Percentiles rank a stretch among this genome's conserved stretches.
phyloP scores from a whole-genome alignment of 2,888 invertebrate species.

The Euclidia mi region DNA sequence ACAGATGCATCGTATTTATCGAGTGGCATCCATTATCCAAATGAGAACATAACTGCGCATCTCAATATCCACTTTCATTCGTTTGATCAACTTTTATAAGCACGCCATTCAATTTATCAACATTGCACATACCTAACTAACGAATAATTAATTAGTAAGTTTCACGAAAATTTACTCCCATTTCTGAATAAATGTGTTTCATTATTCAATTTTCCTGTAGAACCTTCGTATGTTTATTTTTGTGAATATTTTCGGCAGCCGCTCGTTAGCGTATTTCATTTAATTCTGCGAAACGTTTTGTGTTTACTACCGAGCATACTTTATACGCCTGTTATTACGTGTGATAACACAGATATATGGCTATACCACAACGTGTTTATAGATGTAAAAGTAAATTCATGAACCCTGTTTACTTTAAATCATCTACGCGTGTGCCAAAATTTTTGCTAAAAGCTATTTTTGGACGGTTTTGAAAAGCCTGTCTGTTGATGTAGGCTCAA shows the following conservation, averaged over 20 bases:
- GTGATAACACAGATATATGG: too few relatives aligned
- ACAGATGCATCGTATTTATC: constrained; percentile 21
- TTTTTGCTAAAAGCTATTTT: too few relatives aligned
- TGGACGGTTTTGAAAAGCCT: too few relatives aligned
- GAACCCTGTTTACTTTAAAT: too few relatives aligned
- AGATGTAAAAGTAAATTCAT: too few relatives aligned
- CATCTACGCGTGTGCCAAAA: too few relatives aligned
- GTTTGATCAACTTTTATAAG: constrained; percentile 24
- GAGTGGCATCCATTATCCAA: constrained; percentile 28
- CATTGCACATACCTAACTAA: neutral
- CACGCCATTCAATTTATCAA: neutral
- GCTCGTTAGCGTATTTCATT: neutral
- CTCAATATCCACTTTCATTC: constrained; percentile 22
- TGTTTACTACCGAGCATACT: too few relatives aligned
- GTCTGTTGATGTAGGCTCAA: too few relatives aligned
- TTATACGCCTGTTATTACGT: too few relatives aligned
- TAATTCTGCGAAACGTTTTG: too few relatives aligned
- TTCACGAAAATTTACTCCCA: neutral
- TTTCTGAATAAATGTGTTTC: neutral
- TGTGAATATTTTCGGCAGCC: neutral
- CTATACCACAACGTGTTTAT: too few relatives aligned
- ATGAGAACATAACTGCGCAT: constrained; percentile 33
- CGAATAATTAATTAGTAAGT: neutral
- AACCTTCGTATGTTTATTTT: neutral
- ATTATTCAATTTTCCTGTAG: neutral